phyloP scores from a whole-genome alignment of 2,797 vertebrate genomes.

The Halcyon chelicuti region DNA sequence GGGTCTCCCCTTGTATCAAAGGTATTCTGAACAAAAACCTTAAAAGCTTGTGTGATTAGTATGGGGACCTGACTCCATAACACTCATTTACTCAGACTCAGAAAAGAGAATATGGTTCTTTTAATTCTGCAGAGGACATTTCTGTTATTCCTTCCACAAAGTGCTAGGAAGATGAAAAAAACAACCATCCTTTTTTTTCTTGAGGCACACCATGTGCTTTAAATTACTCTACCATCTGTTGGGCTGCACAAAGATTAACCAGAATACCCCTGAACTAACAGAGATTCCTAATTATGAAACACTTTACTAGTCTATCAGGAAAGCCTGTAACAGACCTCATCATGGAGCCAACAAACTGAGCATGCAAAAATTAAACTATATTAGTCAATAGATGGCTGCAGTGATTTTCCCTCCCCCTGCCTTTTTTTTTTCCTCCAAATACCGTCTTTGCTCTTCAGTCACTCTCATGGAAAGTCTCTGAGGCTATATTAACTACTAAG shows the following conservation, averaged over 20 bases:
- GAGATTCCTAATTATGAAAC: not conserved
- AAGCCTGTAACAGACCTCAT: not conserved
- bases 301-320: not conserved
- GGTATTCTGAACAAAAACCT: not conserved
- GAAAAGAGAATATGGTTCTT: not conserved
- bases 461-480: not conserved
- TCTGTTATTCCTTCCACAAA: not conserved
- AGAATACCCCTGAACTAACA: not conserved
- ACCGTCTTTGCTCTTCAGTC: not conserved
- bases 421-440: not conserved
- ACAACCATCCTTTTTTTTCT: not conserved
- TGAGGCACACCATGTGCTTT: not conserved
- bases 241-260: not conserved
- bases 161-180: not conserved
- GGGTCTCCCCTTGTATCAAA: not conserved
- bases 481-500: not conserved
- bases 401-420: not conserved
- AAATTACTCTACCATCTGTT: not conserved
- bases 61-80: not conserved
- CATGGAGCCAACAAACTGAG: not conserved
- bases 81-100: not conserved
- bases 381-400: not conserved
- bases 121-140: not conserved
- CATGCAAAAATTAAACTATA: not conserved
- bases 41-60: not conserved